phyloP scores from a whole-genome alignment of 2,888 invertebrate genomes.

The Eupithecia abbreviata region DNA sequence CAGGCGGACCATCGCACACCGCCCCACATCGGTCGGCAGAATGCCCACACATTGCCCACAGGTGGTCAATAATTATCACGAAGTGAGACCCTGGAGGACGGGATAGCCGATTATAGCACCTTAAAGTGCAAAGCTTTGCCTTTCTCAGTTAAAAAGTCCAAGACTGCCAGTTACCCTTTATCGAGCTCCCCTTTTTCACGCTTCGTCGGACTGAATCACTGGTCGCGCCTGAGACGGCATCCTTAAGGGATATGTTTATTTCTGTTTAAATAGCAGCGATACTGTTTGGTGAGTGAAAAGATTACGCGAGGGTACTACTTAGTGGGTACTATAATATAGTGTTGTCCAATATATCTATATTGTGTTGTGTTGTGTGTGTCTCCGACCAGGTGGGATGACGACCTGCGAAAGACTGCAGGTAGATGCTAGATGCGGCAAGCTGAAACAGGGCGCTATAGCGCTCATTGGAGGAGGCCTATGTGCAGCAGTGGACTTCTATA shows the following conservation, averaged over 20 bases:
- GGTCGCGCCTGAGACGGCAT: slow-evolving; percentile 64
- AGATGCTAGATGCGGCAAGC: too few species aligned
- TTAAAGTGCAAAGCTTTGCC: slow-evolving; percentile 1
- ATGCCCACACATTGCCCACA: neutral
- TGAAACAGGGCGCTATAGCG: too few species aligned
- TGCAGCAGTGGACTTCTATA: too few species aligned
- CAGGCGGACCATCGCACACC: too few species aligned
- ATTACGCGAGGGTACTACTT: neutral
- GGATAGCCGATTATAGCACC: neutral
- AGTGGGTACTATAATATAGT: neutral
- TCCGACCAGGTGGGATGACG: too few species aligned
- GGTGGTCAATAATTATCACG: slow-evolving; percentile 1
- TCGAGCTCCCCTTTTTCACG: slow-evolving; percentile 76
- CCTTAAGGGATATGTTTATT: slow-evolving; percentile 50
- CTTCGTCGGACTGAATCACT: slow-evolving; percentile 73
- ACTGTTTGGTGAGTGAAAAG: slow-evolving; percentile 17
- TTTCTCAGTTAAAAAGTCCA: slow-evolving; percentile 18
- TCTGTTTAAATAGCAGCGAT: slow-evolving; percentile 31
- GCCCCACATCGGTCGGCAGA: too few species aligned
- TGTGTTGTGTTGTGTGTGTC: too few species aligned
- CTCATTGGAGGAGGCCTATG: too few species aligned
- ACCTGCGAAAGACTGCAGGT: too few species aligned
- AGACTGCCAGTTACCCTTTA: slow-evolving; percentile 60
- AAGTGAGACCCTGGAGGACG: neutral
- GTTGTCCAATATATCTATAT: too few species aligned